Conservation (phyloP, 2,888 invertebrate species). For the Alitta virens region DNA sequence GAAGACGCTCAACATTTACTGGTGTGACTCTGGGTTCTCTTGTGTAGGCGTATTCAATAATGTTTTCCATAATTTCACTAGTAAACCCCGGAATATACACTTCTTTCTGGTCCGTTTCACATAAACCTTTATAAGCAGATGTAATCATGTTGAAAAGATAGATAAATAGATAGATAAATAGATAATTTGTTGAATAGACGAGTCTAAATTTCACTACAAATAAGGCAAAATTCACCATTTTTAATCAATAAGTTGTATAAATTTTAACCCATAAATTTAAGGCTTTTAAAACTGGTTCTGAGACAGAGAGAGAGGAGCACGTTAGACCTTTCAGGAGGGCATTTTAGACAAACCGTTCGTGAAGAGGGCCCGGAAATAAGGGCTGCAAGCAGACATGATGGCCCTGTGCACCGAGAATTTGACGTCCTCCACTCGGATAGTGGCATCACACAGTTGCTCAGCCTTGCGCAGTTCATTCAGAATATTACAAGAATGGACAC, state of each 20-base stretch:
- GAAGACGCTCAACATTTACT: constrained; percentile 70
- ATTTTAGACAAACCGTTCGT: constrained; percentile 76
- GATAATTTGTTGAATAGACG: no score
- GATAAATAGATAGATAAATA: no score
- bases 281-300: constrained; percentile 19
- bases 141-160: no score
- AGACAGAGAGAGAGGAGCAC: no score
- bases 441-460: constrained; percentile 83
- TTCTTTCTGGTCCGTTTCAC: constrained; percentile 40
- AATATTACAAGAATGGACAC: constrained; percentile 79
- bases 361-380: constrained; percentile 85
- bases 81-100: constrained; percentile 66
- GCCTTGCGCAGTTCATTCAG: constrained; percentile 79
- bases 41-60: constrained; percentile 83
- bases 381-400: constrained; percentile 71
- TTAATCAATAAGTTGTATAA: no score
- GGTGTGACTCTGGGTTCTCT: constrained; percentile 73
- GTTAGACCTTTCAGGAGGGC: no score
- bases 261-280: no score
- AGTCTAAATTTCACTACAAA: no score
- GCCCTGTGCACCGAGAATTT: constrained; percentile 77
- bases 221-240: no score
- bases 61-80: constrained; percentile 72
- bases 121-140: no score
- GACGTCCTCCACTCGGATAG: constrained; percentile 77